A percentile compares a stretch with the other conserved stretches of the same genome.
phyloP scores from a whole-genome alignment of 2,113 vertebrate genomes.

The Gadus chalcogrammus region DNA sequence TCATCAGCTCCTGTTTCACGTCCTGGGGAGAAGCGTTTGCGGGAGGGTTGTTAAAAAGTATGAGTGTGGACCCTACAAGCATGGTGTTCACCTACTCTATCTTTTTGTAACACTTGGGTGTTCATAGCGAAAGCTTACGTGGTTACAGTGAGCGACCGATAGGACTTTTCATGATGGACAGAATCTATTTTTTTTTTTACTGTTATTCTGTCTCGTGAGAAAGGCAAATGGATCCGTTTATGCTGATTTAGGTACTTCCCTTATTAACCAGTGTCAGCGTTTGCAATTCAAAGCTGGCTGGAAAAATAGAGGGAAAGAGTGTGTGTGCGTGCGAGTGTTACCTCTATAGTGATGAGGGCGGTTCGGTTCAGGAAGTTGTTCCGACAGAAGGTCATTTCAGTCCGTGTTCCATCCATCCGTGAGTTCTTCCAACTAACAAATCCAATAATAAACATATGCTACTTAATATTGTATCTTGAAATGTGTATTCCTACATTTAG shows the following conservation, averaged over 20 bases:
- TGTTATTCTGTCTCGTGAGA: no score
- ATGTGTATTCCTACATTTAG: neutral
- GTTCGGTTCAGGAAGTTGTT: constrained; percentile 90
- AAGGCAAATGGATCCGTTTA: no score
- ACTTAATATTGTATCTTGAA: neutral
- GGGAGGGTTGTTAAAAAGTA: no score
- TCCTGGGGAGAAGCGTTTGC: constrained; percentile 66
- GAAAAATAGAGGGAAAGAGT: neutral
- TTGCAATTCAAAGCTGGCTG: no score
- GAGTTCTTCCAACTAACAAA: constrained; percentile 83
- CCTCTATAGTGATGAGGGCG: constrained; percentile 90
- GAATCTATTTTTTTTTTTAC: neutral
- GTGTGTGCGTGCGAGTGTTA: constrained; percentile 44
- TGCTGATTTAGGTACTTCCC: no score
- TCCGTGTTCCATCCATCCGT: constrained; percentile 75
- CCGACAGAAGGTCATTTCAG: constrained; percentile 85
- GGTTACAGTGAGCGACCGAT: neutral
- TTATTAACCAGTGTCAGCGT: no score
- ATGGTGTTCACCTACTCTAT: no score
- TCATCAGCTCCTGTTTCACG: constrained; percentile 88
- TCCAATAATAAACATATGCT: neutral
- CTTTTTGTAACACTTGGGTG: no score
- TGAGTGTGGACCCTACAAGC: no score
- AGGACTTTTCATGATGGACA: neutral
- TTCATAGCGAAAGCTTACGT: no score